Evolutionary conservation across 2,797 vertebrate species (phyloP), one percentile per base, ranked within the genome.

Genomic region (Coluber constrictor): DNA sequence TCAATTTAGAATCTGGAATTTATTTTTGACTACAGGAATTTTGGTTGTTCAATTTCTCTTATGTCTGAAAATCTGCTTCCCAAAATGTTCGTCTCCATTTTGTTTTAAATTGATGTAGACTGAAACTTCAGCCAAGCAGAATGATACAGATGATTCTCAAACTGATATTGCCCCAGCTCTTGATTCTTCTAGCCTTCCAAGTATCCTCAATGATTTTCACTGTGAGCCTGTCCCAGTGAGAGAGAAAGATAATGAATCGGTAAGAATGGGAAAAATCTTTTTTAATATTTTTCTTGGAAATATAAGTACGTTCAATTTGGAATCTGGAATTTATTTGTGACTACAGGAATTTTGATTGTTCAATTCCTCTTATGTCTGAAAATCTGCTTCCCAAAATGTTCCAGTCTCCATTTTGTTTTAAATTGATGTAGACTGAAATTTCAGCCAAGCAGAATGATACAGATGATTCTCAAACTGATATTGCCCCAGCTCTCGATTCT

Each of bases 201-300:
- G 3, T 66, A 32, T 16, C n/a, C 11, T 60, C 43, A 63, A 11
- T 43, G 56, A 61, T 43, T 20, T 91, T 55, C 47, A 3, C 29
- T 60, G 27, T 79, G 86, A 88, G 5, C n/a, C 90, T 27, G 90
- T 93, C 56, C 56, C 91, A 51, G 86, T 93, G 43, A 88, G 56
- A 61, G 47, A 29, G 27, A 20, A 60, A 63, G 25, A 55, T 37
- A 91, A 0, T 20, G 47, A 8, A 6, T 2, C 5, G 92, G 92
- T 93, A 93, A 93, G 90, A 55, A 56, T 6, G n/a, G 37, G 10
- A 16, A 18, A 29, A 0, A 3, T 0, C 37, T 25, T 5, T 92
- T 27, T 11, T 20, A 59, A 25, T 79, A 18, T 79, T 20, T 54
- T 83, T 4, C 20, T 37, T 79, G 87, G 51, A 25, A 89, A 15